A percentile compares a stretch with the other conserved stretches of the same genome.
Conservation (phyloP, 2,113 vertebrate genomes). For the Phalacrocorax pelagicus region DNA sequence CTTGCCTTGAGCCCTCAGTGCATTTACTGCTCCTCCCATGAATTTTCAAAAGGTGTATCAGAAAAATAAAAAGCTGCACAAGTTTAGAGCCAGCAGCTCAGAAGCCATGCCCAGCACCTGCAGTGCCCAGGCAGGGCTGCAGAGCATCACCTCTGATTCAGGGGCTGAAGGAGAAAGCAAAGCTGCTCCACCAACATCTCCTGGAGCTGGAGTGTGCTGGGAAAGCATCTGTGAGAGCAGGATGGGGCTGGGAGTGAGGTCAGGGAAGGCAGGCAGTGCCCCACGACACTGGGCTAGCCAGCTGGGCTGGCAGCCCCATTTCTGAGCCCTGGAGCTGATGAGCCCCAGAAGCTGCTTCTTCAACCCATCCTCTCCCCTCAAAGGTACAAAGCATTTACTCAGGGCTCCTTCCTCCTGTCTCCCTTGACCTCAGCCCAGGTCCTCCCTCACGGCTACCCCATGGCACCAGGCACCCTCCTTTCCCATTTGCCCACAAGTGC, state of each 20-base stretch:
- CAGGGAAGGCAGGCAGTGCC: neutral
- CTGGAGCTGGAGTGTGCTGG: neutral
- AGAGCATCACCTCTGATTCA: neutral
- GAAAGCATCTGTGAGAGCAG: neutral
- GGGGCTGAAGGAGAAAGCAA: neutral
- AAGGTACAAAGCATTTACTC: neutral
- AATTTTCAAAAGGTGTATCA: neutral
- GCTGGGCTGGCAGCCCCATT: neutral
- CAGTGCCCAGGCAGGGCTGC: neutral
- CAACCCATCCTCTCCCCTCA: neutral
- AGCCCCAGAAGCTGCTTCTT: neutral
- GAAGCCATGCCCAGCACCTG: neutral
- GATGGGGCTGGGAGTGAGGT: neutral
- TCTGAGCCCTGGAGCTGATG: neutral
- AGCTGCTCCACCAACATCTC: neutral
- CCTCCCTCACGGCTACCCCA: neutral
- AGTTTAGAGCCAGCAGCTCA: neutral
- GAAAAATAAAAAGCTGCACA: neutral
- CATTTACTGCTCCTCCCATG: neutral
- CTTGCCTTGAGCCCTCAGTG: neutral
- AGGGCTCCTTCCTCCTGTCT: neutral
- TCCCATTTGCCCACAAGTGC: neutral
- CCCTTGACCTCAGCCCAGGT: neutral
- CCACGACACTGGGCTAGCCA: fast-evolving
- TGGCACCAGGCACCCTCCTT: neutral